Base-by-base conservation (phyloP, 1,140 invertebrate species). In the Zophobas atratus region DNA sequence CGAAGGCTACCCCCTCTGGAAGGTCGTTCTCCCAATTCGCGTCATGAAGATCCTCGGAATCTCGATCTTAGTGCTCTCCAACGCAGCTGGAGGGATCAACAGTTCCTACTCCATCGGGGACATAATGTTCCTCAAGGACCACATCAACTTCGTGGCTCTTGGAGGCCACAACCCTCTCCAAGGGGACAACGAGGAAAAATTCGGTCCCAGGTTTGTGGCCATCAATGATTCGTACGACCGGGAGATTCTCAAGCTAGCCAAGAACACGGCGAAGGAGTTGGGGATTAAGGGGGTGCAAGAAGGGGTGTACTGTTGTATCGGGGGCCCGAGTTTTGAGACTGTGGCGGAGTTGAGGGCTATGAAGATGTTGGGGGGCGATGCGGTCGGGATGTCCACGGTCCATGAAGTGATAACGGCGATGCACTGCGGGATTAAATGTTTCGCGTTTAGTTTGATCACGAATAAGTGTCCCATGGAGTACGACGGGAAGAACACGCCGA, bases 61-160 rank as follows among this genome's bases (percentile, higher is more conserved):
- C 0, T 92, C 93, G 70, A 93, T 94, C 73, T 85, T 99, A 56
- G 93, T 99, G 75, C 93, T 96, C 1, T 98, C 97, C 0, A 99
- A 99, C 87, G 98, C 98, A 1, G 97, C 97, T 1, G 98, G 98
- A 5, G 97, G 96, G 67, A 87, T 99, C 5, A 98, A 99, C 86
- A 90, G 92, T 0, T 89, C 90, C 2, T 99, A 91, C 86, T 93
- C 93, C 81, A 93, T 96, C 20, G 98, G 98, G 2, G 98, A 99
- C 86, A 92, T 99, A 33, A 98, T 99, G 97, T 89, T 99, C 33
- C 94, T 99, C 71, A 97, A 96, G 83, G 98, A 99, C 88, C 98
- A 99, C 85, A 93, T 99, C 75, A 98, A 98, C 85, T 90, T 98
- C 87, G 94, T 96, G 90, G 95, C 95, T 39, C 96, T 99, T 82